A percentile compares a stretch with the other conserved stretches of the same genome.
phyloP scores from a whole-genome alignment of 2,797 vertebrate genomes.

The Dicrostonyx torquatus region DNA sequence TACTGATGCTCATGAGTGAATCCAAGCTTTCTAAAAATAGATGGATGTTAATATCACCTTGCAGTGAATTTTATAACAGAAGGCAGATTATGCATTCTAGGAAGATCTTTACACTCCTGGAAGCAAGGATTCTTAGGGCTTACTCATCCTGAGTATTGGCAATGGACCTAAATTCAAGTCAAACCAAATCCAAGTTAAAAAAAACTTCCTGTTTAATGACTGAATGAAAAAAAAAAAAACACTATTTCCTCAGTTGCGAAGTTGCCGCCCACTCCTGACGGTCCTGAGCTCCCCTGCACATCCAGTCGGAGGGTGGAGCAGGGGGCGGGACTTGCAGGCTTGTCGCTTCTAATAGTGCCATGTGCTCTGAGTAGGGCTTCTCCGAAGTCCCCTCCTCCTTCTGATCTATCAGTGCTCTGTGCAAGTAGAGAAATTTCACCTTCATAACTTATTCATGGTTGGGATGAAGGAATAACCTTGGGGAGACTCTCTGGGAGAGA shows the following conservation, averaged over 20 bases:
- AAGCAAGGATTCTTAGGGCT: background rate
- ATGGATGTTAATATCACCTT: background rate
- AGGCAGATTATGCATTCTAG: background rate
- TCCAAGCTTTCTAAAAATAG: slow-evolving; percentile 22
- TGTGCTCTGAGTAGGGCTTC: slow-evolving; percentile 25
- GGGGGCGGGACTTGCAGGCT: background rate
- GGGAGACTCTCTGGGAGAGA: slow-evolving; percentile 1
- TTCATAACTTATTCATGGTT: slow-evolving; percentile 63
- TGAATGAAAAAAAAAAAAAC: background rate
- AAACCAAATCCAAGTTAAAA: background rate
- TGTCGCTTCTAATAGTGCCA: slow-evolving; percentile 9
- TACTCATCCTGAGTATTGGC: background rate
- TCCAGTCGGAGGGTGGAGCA: background rate
- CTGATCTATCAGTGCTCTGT: background rate
- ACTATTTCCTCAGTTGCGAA: background rate
- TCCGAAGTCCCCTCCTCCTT: slow-evolving; percentile 39
- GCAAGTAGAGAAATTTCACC: slow-evolving; percentile 65
- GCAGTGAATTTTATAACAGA: background rate
- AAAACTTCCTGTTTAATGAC: background rate
- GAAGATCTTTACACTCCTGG: slow-evolving; percentile 21
- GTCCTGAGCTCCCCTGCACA: background rate
- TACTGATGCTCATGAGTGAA: background rate
- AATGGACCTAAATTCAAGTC: background rate
- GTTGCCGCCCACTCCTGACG: background rate
- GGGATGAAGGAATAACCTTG: slow-evolving; percentile 27